Percentiles rank a stretch among this genome's conserved stretches.
phyloP scores from a whole-genome alignment of 1,140 invertebrate genomes.

The Oncopeltus fasciatus region DNA sequence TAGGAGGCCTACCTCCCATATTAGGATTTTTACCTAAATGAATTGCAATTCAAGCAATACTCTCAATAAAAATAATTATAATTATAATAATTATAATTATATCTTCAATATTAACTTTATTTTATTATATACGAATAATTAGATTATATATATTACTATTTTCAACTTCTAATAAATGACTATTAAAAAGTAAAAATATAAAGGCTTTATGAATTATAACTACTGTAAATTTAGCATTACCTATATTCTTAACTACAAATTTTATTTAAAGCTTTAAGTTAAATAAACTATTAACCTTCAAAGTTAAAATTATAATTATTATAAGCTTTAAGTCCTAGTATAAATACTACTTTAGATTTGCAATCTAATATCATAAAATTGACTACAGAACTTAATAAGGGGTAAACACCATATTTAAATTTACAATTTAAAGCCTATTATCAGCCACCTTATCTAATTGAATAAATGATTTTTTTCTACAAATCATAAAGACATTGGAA shows the following conservation, averaged over 20 bases:
- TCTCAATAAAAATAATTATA: slow-evolving; percentile 27
- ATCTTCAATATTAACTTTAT: background rate
- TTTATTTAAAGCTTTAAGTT: background rate
- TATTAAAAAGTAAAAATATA: slow-evolving; percentile 20
- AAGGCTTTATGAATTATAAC: slow-evolving; percentile 31
- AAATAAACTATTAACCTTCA: slow-evolving; percentile 10
- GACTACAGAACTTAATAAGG: background rate
- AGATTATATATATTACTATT: background rate
- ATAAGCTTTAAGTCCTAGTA: background rate
- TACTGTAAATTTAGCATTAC: slow-evolving; percentile 29
- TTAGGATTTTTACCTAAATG: slow-evolving; percentile 39
- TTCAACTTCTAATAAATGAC: background rate
- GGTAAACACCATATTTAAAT: background rate
- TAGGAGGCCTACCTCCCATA: slow-evolving; percentile 37
- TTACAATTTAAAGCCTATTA: slow-evolving; percentile 5
- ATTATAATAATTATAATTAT: background rate
- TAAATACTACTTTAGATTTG: background rate
- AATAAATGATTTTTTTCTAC: slow-evolving; percentile 34
- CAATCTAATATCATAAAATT: background rate
- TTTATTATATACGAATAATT: background rate
- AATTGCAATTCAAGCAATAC: slow-evolving; percentile 34
- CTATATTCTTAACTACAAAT: background rate
- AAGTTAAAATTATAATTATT: background rate
- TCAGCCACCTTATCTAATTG: slow-evolving; percentile 9
- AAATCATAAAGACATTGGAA: slow-evolving; percentile 65